Evolutionary conservation across 1,140 invertebrate genomes (phyloP), one percentile per base, ranked within the genome.

Genomic region (Drosophila kepulauana): DNA sequence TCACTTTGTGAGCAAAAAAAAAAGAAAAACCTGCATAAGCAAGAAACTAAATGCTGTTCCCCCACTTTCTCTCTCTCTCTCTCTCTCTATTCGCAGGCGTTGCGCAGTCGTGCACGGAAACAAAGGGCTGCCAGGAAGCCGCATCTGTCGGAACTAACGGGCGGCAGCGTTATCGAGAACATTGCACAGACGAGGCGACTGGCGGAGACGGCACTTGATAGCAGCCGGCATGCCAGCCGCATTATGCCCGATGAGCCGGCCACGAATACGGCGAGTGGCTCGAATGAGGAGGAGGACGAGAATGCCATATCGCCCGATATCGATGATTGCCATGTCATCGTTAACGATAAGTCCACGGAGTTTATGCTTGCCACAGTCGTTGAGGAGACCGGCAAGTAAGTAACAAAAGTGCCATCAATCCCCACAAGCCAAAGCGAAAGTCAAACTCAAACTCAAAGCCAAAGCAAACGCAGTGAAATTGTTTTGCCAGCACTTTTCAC

Each of bases 231-330:
- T 94, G 81, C 94, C 93, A 79, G 94, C 93, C 62, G 94, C 93
- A 82, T 94, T 2, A 92, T 94, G 61, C 95, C 92, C n/a, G 93
- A 94, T 52, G 95, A 95, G 41, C 96, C 97, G 92, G 96, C 96
- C 43, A 98, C 97, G 3, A 97, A 97, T 87, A 98, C 97, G n/a
- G 97, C 96, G 3, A 97, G 97, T n/a, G 97, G 97, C 8, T 97
- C 96, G 75, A 97, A 96, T 74, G 96, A 97, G 81, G 97, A 98
- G 77, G 96, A 97, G 71, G 97, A 98, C 73, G 96, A 96, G 70
- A 93, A 93, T 38, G 95, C 93, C 86, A 91, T 92, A 67, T 92
- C 93, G 61, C 93, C 93, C 7, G 94, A 94, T 71, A 95, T 94
- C 13, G 95, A 95, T 49, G 95, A 96, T 48, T 97, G 96, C 89